Percentiles rank a stretch among this genome's conserved stretches.
phyloP scores from a whole-genome alignment of 1,140 invertebrate genomes.

The Vanessa tameamea region DNA sequence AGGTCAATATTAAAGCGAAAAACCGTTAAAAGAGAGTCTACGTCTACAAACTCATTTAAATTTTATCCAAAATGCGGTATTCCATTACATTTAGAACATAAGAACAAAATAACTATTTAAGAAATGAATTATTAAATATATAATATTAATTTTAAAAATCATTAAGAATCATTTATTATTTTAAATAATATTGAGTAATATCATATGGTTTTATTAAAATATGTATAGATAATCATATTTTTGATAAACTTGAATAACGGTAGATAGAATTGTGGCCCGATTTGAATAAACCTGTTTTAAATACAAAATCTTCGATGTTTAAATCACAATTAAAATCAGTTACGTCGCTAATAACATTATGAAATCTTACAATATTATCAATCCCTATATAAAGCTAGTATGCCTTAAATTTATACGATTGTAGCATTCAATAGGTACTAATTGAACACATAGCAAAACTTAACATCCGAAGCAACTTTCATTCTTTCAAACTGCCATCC shows the following conservation, averaged over 20 bases:
- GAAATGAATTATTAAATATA: too few relatives aligned
- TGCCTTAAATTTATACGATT: not conserved
- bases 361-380: conserved; percentile 18
- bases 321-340: conserved; percentile 23
- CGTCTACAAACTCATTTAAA: not conserved
- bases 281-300: conserved; percentile 7
- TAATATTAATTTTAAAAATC: not conserved
- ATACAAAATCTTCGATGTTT: conserved; percentile 31
- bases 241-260: not conserved
- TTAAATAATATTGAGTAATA: not conserved
- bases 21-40: conserved; percentile 1
- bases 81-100: too few relatives aligned
- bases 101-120: too few relatives aligned
- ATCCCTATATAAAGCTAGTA: conserved; percentile 24
- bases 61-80: not conserved
- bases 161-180: not conserved
- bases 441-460: conserved; percentile 39
- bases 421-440: conserved; percentile 31
- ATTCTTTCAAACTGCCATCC: conserved; percentile 7
- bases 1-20: conserved; percentile 2
- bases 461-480: conserved; percentile 30
- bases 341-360: conserved; percentile 17
- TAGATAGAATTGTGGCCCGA: not conserved
- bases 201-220: not conserved
- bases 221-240: not conserved